A percentile compares a stretch with the other conserved stretches of the same genome.
Conservation (phyloP, 2,113 vertebrate species). For the Gobius niger region DNA sequence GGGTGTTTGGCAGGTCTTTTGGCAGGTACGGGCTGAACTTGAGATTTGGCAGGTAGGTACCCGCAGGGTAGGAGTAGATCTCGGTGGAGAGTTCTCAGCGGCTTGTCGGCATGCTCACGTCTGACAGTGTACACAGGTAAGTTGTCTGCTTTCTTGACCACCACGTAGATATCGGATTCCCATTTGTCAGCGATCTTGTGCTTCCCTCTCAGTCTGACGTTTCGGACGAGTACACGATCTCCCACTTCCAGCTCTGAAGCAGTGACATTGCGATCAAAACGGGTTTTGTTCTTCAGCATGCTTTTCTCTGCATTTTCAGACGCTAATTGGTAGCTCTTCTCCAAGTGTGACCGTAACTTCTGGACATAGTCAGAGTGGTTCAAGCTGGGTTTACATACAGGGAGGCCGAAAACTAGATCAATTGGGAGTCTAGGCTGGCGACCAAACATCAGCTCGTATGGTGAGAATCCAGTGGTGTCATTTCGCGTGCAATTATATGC, state of each 20-base stretch:
- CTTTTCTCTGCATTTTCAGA: background rate
- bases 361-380: no score
- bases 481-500: background rate
- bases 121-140: background rate
- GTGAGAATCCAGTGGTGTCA: background rate
- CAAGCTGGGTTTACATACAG: no score
- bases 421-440: no score
- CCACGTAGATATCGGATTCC: background rate
- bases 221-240: background rate
- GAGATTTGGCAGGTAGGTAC: background rate
- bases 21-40: background rate
- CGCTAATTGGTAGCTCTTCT: background rate
- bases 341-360: background rate
- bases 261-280: background rate
- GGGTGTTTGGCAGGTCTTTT: background rate
- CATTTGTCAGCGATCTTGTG: background rate
- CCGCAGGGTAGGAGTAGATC: background rate
- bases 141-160: background rate
- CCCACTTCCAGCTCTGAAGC: background rate
- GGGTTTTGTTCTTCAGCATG: background rate
- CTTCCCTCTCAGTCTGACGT: background rate
- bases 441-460: background rate
- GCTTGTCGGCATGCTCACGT: background rate
- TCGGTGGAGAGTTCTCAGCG: background rate
- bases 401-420: no score